These are phyloP conservation scores for Drosophila oshimai DNA, from an alignment of 1,140 invertebrate genomes.

Conservation along the genomic window DNA sequence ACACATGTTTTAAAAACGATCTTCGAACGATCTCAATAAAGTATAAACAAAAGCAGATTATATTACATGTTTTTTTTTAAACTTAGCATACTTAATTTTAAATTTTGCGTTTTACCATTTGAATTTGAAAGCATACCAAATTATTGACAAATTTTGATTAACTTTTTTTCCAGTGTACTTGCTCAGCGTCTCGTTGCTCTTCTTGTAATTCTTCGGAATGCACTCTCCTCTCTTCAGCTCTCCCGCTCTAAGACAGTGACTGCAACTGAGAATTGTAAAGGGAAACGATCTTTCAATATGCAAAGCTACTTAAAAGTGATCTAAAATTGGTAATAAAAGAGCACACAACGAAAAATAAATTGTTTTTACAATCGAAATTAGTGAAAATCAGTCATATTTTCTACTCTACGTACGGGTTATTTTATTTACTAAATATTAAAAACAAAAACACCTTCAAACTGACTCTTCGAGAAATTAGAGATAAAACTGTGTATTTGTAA, in stretches of 20 bases:
- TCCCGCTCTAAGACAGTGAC: not conserved
- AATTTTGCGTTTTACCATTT: too few relatives aligned
- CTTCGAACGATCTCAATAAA: too few relatives aligned
- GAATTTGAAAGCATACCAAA: too few relatives aligned
- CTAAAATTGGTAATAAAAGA: not conserved
- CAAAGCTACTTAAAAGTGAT: not conserved
- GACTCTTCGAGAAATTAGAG: not conserved
- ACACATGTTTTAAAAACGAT: too few relatives aligned
- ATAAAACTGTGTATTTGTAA: not conserved
- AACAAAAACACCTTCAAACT: not conserved
- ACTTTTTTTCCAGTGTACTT: not conserved
- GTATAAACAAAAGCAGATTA: too few relatives aligned
- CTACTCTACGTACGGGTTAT: not conserved
- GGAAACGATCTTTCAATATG: slow-evolving; percentile 6
- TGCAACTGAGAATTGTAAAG: slow-evolving; percentile 7
- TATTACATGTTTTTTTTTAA: too few relatives aligned
- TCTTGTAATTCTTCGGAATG: not conserved
- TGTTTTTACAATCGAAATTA: too few relatives aligned
- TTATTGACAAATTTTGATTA: too few relatives aligned
- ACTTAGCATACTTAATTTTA: too few relatives aligned
- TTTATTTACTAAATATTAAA: not conserved
- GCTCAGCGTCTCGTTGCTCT: not conserved
- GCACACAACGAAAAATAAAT: not conserved
- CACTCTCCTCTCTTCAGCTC: not conserved
- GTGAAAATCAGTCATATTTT: too few relatives aligned